Base-by-base conservation (phyloP, 2,113 vertebrate species). In the Candoia aspera region DNA sequence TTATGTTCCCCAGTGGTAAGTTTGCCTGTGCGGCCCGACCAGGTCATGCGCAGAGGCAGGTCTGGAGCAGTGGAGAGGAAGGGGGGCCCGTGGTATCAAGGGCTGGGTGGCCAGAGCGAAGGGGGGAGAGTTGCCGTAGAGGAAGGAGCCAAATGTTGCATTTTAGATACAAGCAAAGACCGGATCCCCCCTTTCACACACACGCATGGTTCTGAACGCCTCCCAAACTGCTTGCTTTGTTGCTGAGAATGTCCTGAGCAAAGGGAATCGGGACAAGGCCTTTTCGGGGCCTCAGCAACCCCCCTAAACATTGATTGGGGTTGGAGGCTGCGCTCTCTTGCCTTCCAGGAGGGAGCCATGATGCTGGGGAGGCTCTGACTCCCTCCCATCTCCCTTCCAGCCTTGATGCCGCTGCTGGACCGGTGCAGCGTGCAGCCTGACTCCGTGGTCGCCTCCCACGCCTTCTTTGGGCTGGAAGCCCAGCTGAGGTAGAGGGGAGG, bases 1-100 rank as follows among this genome's bases (percentile, higher is more conserved):
- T 98, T 94, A 99, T 99, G 98, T 99, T 99, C 94, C 99, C 99
- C 0, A 98, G 98, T 91, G 98, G 99, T 99, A 93, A 96, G 98
- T 95, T 17, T 19, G 2, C 90, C 59, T 29, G 42, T 2, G 3
- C 10, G 0, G 53, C 15, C 68, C 1, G 0, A 15, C 68, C 33
- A 19, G 64, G 29, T 68, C 37, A 49, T 0, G 1, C 6, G 1
- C 37, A 60, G 46, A 91, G 54, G 0, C 0, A 0, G 42, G 24
- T 24, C 87, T 90, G 54, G 84, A 89, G 49, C 90, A n/a, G 92
- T 19, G 37, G 21, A 90, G 93, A 19, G 46, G 68, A 37, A 24
- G 6, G 24, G 29, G 64, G 68, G 11, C 15, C 13, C 68, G 5
- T 21, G 8, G n/a, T 49, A 8, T 49, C 49, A 49, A 49, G 49